Conservation (phyloP, 1,140 invertebrate species). For the Drosophila cardini region DNA sequence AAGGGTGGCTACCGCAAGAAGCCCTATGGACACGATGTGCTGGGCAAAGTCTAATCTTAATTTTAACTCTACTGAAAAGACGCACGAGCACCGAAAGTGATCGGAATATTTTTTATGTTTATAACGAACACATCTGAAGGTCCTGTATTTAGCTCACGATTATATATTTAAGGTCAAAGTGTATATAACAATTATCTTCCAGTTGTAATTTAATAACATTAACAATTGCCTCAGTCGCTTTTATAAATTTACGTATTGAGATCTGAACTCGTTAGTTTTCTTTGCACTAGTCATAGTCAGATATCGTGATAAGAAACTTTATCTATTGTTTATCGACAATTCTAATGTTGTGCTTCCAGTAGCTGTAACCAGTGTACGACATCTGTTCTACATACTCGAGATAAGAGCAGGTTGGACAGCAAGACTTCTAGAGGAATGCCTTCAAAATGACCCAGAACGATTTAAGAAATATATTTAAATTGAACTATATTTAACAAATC, state of each 20-base stretch:
- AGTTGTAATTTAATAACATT: conserved; percentile 53
- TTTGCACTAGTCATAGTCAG: background rate
- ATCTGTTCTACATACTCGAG: conserved; percentile 26
- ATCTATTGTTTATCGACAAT: conserved; percentile 28
- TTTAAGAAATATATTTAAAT: background rate
- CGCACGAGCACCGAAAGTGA: conserved; percentile 43
- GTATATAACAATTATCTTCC: conserved; percentile 65
- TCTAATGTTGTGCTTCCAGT: conserved; percentile 4
- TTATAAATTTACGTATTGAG: conserved; percentile 57
- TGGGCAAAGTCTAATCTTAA: conserved; percentile 87
- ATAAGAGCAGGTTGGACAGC: conserved; percentile 16
- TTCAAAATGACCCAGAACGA: background rate
- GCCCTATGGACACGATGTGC: conserved; percentile 87
- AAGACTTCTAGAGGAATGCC: background rate
- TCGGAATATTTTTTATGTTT: conserved; percentile 22
- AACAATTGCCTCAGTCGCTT: conserved; percentile 41
- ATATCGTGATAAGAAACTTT: background rate
- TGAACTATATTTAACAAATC: conserved; percentile 65
- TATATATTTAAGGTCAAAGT: conserved; percentile 72
- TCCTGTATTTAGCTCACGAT: conserved; percentile 47
- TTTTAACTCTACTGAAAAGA: conserved; percentile 26
- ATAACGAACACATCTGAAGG: conserved; percentile 42
- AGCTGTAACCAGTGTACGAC: conserved; percentile 22
- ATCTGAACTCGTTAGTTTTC: conserved; percentile 5
- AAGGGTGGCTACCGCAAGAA: conserved; percentile 89